Evolutionary conservation across 2,888 invertebrate species (phyloP).

Genomic region (Beris chalybata): DNA sequence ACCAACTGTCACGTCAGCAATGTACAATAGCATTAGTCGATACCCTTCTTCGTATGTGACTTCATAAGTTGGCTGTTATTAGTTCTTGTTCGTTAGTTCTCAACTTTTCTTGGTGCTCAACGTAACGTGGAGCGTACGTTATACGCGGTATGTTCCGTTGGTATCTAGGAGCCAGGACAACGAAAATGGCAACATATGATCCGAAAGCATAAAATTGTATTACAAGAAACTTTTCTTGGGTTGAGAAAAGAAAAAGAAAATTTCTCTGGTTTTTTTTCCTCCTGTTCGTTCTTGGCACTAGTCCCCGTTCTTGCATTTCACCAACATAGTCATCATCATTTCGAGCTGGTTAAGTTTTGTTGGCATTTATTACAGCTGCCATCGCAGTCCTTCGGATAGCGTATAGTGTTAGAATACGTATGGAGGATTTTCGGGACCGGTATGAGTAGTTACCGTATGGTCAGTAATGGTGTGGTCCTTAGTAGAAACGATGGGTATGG

Average conservation of each 20-base stretch:
- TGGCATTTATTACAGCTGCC: slow-evolving; percentile 15
- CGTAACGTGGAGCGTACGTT: not conserved
- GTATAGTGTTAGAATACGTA: not conserved
- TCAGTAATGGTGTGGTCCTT: no score
- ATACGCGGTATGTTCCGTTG: not conserved
- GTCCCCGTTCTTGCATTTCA: not conserved
- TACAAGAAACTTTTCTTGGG: slow-evolving; percentile 34
- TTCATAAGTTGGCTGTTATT: slow-evolving; percentile 38
- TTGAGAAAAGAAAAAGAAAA: slow-evolving; percentile 8
- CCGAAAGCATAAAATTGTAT: slow-evolving; percentile 39
- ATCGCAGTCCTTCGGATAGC: not conserved
- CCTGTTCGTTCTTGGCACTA: no score
- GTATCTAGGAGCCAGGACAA: slow-evolving; percentile 1
- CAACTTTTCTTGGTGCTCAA: slow-evolving; percentile 33
- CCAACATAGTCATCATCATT: slow-evolving; percentile 22
- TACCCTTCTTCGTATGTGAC: slow-evolving; percentile 37
- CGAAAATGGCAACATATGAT: slow-evolving; percentile 37
- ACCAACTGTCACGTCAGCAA: slow-evolving; percentile 38
- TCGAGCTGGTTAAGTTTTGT: slow-evolving; percentile 19
- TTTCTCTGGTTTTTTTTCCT: no score
- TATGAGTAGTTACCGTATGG: no score
- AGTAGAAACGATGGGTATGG: not conserved
- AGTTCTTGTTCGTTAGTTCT: slow-evolving; percentile 39
- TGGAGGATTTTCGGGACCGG: no score
- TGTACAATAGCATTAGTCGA: slow-evolving; percentile 33